Conservation (phyloP, 2,888 invertebrate genomes). For the Tineola bisselliella region DNA sequence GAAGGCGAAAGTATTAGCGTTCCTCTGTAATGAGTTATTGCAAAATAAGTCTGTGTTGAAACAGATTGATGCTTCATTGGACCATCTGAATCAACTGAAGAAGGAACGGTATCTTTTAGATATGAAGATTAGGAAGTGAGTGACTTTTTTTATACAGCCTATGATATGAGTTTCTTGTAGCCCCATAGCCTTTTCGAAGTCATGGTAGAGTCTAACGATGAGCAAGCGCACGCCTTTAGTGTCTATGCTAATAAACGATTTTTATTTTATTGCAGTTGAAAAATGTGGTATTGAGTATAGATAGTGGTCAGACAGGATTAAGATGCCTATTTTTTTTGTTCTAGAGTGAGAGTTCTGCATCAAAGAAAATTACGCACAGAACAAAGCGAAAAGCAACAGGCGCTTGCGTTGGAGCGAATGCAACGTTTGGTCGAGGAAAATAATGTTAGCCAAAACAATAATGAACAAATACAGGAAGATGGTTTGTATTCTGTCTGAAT, state of each 20-base stretch:
- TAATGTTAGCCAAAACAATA: conserved; percentile 17
- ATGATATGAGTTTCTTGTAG: not conserved
- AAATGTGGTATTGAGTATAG: too few relatives aligned
- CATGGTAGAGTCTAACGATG: too few relatives aligned
- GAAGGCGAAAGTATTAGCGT: conserved; percentile 89
- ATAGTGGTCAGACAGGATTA: too few relatives aligned
- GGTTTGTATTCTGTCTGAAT: conserved; percentile 8
- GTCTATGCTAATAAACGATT: too few relatives aligned
- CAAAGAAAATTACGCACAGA: conserved; percentile 80
- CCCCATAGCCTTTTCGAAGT: too few relatives aligned
- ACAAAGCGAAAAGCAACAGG: conserved; percentile 73
- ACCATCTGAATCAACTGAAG: conserved; percentile 84
- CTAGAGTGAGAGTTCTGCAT: conserved; percentile 74
- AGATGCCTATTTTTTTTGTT: not conserved
- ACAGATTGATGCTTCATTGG: conserved; percentile 89
- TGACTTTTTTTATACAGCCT: conserved; percentile 21
- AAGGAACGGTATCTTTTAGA: conserved; percentile 94
- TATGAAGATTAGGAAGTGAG: conserved; percentile 90
- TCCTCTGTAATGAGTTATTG: conserved; percentile 93
- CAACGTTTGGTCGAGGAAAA: conserved; percentile 57
- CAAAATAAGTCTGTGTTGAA: conserved; percentile 91
- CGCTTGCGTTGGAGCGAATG: conserved; percentile 61
- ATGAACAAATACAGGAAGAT: conserved; percentile 23
- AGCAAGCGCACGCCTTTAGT: too few relatives aligned
- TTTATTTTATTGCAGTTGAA: too few relatives aligned